Base-by-base conservation (phyloP, 1,140 invertebrate genomes). In the Caligus rogercresseyi region DNA sequence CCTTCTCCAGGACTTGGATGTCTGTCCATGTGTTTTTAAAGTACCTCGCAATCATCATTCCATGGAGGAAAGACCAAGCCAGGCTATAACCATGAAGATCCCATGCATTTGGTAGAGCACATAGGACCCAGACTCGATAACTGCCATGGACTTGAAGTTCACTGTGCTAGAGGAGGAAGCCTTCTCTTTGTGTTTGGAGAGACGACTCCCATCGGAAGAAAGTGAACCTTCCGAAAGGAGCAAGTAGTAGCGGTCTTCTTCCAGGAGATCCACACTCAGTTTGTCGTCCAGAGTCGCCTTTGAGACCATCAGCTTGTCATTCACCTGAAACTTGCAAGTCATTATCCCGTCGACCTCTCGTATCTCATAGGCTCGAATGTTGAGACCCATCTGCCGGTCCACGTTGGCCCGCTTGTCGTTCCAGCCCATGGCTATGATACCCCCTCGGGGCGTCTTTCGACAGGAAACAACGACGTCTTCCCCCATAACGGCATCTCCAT, bases 11-110 rank as follows among this genome's bases (percentile, higher is more conserved):
- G 15, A 87, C 73, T 62, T 82, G 82, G 66, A 79, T 81, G 25
- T 81, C 81, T 25, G 85, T 81, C 89, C 90, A 95, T 0, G 89
- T 91, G 70, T 86, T 81, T 70, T 87, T 85, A 75, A 84, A 95
- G 72, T 95, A 94, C 67, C 90, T 79, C 1, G 90, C 90, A 1
- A 92, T 73, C 13, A 95, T 74, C 64, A 94, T 91, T 23, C 91
- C 57, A 90, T 73, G 2, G 87, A 89, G 0, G 87, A 86, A 19
- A 85, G 83, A 7, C 88, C 84, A 52, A 95, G 80, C 91, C 91
- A 96, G 1, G 89, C 88, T 0, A 81, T 78, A 21, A 94, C 74
- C 91, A 96, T 95, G 68, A 94, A 82, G 67, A 79, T 79, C 1
- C 87, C 89, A 71, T 91, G 87, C 52, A 91, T 73, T 54, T 65